A percentile compares a stretch with the other conserved stretches of the same genome.
These are phyloP conservation scores for Catamblyrhynchus diadema DNA, from an alignment of 2,797 vertebrate genomes.

Conservation along the genomic window DNA sequence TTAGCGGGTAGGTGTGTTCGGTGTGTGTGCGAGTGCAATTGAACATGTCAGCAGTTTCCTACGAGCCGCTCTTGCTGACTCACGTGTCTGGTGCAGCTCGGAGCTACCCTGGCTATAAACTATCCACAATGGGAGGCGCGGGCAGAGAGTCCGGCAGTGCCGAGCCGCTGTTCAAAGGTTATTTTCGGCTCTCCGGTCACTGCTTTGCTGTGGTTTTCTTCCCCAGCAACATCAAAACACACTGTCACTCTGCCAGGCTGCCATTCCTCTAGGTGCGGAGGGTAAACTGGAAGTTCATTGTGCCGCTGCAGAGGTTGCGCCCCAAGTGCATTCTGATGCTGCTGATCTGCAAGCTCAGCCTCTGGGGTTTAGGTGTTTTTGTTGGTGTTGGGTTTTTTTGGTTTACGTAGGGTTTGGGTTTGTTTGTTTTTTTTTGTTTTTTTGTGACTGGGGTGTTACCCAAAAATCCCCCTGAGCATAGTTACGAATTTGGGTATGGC, in stretches of 20 bases:
- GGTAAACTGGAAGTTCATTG: neutral
- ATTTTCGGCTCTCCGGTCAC: conserved; percentile 62
- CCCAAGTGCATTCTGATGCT: neutral
- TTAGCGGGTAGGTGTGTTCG: conserved; percentile 71
- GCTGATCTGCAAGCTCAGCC: neutral
- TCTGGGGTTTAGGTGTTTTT: neutral
- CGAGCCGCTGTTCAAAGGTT: conserved; percentile 35
- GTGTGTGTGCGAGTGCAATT: conserved; percentile 65
- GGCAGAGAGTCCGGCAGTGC: conserved; percentile 24
- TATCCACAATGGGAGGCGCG: conserved; percentile 51
- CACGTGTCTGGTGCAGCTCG: conserved; percentile 69
- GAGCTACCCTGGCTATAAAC: conserved; percentile 63
- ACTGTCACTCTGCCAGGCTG: neutral
- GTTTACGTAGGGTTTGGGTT: neutral
- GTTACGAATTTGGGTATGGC: neutral
- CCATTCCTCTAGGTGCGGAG: neutral
- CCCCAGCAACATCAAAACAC: neutral
- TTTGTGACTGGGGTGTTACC: neutral
- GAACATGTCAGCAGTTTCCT: conserved; percentile 81
- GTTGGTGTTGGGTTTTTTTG: neutral
- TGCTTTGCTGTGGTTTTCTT: conserved; percentile 36
- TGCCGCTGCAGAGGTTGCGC: neutral
- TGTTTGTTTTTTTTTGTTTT: neutral
- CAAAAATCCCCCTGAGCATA: neutral
- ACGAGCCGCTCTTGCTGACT: conserved; percentile 77